A percentile compares a stretch with the other conserved stretches of the same genome.
These are phyloP conservation scores for Lymantria dispar DNA, from an alignment of 2,888 invertebrate species.

Conservation along the genomic window DNA sequence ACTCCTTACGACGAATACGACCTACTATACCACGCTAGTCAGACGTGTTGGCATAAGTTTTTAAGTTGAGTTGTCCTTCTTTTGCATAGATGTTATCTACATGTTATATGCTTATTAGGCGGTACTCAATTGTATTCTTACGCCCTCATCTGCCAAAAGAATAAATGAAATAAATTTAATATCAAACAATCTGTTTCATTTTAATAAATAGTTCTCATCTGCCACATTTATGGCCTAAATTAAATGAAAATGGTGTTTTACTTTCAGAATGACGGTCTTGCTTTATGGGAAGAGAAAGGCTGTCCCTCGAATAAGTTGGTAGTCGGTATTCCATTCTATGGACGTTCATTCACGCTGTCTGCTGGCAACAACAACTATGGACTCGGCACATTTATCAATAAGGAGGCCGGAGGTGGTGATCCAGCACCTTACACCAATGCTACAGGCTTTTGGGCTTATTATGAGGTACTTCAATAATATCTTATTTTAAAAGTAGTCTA, in stretches of 20 bases:
- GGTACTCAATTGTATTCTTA: too few species aligned
- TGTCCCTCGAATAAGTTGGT: conserved; percentile 93
- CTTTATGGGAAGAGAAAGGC: conserved; percentile 94
- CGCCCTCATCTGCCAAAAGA: too few species aligned
- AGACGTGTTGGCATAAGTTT: too few species aligned
- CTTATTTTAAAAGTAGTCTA: not conserved
- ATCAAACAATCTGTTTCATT: too few species aligned
- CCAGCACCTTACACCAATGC: conserved; percentile 94
- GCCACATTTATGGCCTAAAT: too few species aligned
- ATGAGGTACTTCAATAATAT: conserved; percentile 82
- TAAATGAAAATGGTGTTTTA: not conserved
- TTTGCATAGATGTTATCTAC: too few species aligned
- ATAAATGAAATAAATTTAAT: too few species aligned
- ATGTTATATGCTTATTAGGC: too few species aligned
- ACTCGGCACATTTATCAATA: conserved; percentile 93
- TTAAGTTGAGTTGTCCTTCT: too few species aligned
- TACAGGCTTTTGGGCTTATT: conserved; percentile 93
- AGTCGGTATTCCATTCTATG: conserved; percentile 95
- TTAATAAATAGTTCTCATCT: not conserved
- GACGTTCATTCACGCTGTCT: conserved; percentile 91
- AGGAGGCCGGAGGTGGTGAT: conserved; percentile 93
- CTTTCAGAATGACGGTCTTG: conserved; percentile 91
- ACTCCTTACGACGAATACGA: too few species aligned
- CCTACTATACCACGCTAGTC: too few species aligned
- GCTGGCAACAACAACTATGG: conserved; percentile 91